Percentiles rank a stretch among this genome's conserved stretches.
Conservation (phyloP, 2,113 vertebrate species). For the Oxygymnocypris stewartii region DNA sequence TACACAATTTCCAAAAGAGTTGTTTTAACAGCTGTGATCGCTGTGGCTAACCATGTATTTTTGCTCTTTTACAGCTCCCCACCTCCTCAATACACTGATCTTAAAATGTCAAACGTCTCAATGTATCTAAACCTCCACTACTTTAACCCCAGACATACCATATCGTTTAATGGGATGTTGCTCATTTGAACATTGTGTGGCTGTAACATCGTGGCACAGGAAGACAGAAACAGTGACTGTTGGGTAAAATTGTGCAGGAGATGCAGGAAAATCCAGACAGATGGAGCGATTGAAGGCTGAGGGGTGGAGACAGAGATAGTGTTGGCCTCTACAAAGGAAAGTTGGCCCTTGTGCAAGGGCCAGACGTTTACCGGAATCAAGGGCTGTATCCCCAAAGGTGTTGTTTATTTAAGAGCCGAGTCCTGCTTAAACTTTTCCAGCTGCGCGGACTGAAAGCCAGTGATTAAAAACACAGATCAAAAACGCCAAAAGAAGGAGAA, state of each 20-base stretch:
- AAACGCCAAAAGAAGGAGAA: conserved; percentile 25
- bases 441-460: conserved; percentile 49
- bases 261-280: conserved; percentile 10
- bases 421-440: conserved; percentile 68
- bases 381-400: conserved; percentile 65
- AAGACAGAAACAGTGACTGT: background rate
- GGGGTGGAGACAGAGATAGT: conserved; percentile 21
- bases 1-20: conserved; percentile 23
- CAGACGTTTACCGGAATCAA: conserved; percentile 70
- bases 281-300: background rate
- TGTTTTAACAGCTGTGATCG: conserved; percentile 48
- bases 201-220: background rate
- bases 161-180: background rate
- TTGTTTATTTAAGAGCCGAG: conserved; percentile 65
- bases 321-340: conserved; percentile 61
- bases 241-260: background rate
- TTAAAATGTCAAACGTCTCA: conserved; percentile 5
- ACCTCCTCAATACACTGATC: conserved; percentile 24
- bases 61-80: conserved; percentile 9
- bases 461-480: conserved; percentile 46
- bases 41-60: conserved; percentile 1
- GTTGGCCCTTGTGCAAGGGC: conserved; percentile 68
- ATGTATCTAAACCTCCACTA: background rate
- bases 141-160: background rate
- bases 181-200: background rate